Base-by-base conservation (phyloP, 2,888 invertebrate genomes). In the Erebia aethiops region DNA sequence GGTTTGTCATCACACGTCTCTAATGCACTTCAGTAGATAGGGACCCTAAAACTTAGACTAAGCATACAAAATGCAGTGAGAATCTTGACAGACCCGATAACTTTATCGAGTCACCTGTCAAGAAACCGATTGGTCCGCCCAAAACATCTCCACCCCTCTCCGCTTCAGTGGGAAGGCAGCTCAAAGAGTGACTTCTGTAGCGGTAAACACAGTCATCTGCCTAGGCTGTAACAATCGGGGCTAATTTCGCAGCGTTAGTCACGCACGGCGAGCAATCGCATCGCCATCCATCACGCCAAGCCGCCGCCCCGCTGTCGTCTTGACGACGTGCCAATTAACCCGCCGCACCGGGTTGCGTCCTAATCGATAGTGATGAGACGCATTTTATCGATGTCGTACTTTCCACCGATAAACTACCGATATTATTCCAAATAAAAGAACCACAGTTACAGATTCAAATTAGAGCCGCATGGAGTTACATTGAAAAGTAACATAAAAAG, bases 301-400 rank as follows among this genome's bases (percentile, higher is more conserved):
- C 26, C 72, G 72, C 72, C 74, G 69, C 63, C 72, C 69, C 71
- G 71, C 72, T 70, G 76, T 71, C 77, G 72, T 70, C 75, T 75
- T 69, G 75, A 73, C 75, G 75, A 74, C 70, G 74, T 71, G 76
- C 76, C 76, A 77, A 77, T 77, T 77, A 77, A 77, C 76, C 75
- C 74, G 77, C 75, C 75, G 56, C 56, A 54, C 66, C 69, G 67
- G 71, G 49, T 52, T 70, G 49, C 54, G 46, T 52, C 58, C 67
- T 67, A 67, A 66, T 62, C 21, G 43, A 67, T 71, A 71, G 73
- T 60, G 73, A 57, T 69, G 73, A 70, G 14, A 65, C 56, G 51
- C 10, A n/a, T 21, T 26, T 69, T 63, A 46, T 69, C 54, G 68
- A 67, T 67, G n/a, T 18, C 35, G 35, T 35, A 35, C 7, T 35